Evolutionary conservation across 2,888 invertebrate species (phyloP), one percentile per base, ranked within the genome.

Genomic region (Anthrax anthrax): DNA sequence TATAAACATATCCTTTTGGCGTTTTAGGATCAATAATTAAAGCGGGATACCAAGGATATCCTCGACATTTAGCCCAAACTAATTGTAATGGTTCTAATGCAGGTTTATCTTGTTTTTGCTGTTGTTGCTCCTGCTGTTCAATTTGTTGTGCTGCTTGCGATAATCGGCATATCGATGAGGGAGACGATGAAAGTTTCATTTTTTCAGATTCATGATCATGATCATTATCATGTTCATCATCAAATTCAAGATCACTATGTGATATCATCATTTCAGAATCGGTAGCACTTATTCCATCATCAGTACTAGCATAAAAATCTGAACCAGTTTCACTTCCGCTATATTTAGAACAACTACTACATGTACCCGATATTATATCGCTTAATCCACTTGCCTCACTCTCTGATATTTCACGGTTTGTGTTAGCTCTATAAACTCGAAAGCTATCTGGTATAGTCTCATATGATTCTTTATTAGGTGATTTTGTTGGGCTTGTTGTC

Each of bases 31-130:
- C 90, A 51, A 95, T 91, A 51, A 94, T 94, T 52, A 96, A 71
- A 5, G 95, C 95, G 40, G 95, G 96, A 71, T 95, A 95, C 94
- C 95, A 96, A 1, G 94, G 94, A 70, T 94, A 94, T 18, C 94
- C 69, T 6, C 87, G 79, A 72, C 94, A 94, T 64, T 96, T 95
- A 17, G 95, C 95, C 96, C 95, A 96, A 3, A 96, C 95, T 40
- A 95, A 75, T 64, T 92, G 90, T 51, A 95, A 69, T 2, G 92
- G 89, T 58, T 87, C 84, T 48, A 92, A 64, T 32, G 77, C 64
- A 8, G 64, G 61, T 56, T 65, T 65, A 39, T 61, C 58, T 48
- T 47, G 47, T 39, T 47, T 48, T 18, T 47, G 34, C n/a, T 48
- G 37, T 18, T 32, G 37, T 34, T 39, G 45, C 23, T 37, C 4